phyloP scores from a whole-genome alignment of 2,113 vertebrate genomes.

The Apteryx owenii region DNA sequence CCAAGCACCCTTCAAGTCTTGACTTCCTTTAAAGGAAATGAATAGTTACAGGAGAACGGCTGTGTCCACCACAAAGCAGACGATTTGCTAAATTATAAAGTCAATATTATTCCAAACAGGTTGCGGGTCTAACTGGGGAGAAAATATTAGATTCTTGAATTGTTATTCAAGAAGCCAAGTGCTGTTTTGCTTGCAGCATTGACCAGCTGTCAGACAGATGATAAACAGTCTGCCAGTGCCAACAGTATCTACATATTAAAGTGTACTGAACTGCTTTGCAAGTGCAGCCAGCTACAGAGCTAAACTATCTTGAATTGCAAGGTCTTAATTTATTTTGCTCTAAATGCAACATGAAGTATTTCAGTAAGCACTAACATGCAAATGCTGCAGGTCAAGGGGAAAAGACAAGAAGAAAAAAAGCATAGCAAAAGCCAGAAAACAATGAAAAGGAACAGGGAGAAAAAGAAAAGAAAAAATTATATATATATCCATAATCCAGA shows the following conservation, averaged over 20 bases:
- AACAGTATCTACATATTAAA: not conserved
- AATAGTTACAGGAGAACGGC: not conserved
- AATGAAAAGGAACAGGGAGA: not conserved
- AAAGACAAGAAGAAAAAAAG: not conserved
- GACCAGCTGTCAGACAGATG: constrained; percentile 7
- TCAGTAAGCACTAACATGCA: not conserved
- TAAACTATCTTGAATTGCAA: not conserved
- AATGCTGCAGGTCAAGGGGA: not conserved
- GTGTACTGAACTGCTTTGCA: not conserved
- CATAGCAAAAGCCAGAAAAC: not conserved
- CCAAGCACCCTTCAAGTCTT: not conserved
- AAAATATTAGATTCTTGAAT: not conserved
- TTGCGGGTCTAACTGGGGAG: not conserved
- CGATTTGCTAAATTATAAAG: not conserved
- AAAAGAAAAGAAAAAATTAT: not conserved
- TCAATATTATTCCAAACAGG: not conserved
- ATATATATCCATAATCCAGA: not conserved
- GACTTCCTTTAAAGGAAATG: constrained; percentile 26
- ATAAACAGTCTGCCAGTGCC: constrained; percentile 29
- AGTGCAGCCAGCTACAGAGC: not conserved
- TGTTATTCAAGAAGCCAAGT: not conserved
- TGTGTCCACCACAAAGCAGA: not conserved
- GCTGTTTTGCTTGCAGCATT: not conserved
- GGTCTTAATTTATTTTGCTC: not conserved
- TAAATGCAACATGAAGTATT: not conserved